phyloP scores from a whole-genome alignment of 2,113 vertebrate species.

The Crotalus helleri region DNA sequence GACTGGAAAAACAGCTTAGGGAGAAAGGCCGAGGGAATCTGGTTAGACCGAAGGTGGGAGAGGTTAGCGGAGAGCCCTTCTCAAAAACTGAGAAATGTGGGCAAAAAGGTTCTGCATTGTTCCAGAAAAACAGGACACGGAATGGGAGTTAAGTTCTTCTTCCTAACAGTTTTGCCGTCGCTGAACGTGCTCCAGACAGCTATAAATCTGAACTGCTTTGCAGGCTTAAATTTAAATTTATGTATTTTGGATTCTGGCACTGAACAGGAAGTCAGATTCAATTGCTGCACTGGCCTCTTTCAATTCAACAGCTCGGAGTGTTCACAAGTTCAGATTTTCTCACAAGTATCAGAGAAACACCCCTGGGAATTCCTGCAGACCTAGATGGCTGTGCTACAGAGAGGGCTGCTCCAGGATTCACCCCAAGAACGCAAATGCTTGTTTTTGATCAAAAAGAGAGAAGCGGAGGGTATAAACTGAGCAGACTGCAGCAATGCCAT shows the following conservation, averaged over 20 bases:
- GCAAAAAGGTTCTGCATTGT: background rate
- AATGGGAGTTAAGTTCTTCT: background rate
- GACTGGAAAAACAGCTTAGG: background rate
- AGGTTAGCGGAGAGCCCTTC: background rate
- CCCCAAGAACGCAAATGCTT: background rate
- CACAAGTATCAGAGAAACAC: background rate
- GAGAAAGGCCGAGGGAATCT: background rate
- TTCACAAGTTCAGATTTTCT: background rate
- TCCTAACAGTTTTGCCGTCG: background rate
- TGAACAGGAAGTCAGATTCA: background rate
- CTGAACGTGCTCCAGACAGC: background rate
- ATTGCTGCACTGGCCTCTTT: background rate
- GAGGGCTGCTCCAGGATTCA: background rate
- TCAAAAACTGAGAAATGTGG: background rate
- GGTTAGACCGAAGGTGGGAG: background rate
- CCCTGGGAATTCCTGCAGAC: background rate
- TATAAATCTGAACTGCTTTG: background rate
- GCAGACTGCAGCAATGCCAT: background rate
- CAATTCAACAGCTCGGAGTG: background rate
- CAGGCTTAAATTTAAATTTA: too few species aligned
- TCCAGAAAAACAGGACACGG: background rate
- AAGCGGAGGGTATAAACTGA: background rate
- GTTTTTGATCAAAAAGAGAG: background rate
- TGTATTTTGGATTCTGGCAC: background rate
- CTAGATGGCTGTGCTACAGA: background rate